Base-by-base conservation (phyloP, 2,113 vertebrate genomes). In the Plecotus auritus region DNA sequence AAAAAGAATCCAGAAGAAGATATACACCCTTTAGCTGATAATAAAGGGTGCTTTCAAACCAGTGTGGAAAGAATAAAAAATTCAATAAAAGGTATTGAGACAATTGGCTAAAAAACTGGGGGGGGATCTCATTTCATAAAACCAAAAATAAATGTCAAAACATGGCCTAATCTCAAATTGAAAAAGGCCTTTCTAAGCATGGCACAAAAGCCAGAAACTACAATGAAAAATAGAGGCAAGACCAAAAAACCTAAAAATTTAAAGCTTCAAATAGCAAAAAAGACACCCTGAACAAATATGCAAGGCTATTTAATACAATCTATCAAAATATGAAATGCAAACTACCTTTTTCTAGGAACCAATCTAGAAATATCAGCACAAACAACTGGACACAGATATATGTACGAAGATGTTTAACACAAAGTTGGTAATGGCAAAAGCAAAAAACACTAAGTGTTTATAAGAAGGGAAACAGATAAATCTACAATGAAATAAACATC, bases 201-300 rank as follows among this genome's bases (percentile, higher is more conserved):
- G 81, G 72, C 32, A 88, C n/a, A 64, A 83, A 85, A 92, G n/a
- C 40, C 73, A 96, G 16, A 92, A 89, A 81, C 37, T 85, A 69
- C 59, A 92, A 82, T 30, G 40, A 32, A 83, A 90, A 86, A 95
- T n/a, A 88, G 17, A 35, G 16, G 26, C 42, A 85, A 83, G 28
- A 73, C 7, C 64, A 9, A 90, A 67, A 83, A 64, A 56, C 7
- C 56, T 54, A 80, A 66, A 77, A 85, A 85, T 45, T 47, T 66
- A 91, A 83, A 91, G 45, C 42, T 54, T 54, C 20, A 80, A 80
- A 69, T 67, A 42, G n/a, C 23, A 32, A 51, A 72, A 93, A 77
- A 47, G 72, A 83, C 3, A 87, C 9, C 6, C 17, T 90, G 49
- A 83, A 87, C 26, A 73, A 84, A 90, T 84, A 3, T 78, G 42